Evolutionary conservation across 1,140 invertebrate genomes (phyloP).

Genomic region (Drosophila sucinea): DNA sequence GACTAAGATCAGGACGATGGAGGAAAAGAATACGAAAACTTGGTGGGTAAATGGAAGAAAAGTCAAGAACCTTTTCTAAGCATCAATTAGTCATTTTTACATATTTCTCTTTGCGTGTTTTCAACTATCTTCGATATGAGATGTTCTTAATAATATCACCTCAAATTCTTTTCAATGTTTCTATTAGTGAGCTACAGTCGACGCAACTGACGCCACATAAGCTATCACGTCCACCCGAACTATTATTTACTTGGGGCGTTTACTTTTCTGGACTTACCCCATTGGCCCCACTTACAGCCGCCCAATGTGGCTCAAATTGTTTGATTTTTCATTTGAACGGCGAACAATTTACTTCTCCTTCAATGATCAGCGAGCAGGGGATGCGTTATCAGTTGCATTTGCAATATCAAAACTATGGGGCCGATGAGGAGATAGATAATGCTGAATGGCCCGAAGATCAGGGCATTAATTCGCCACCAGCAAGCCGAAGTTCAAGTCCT

Average conservation of each 20-base stretch:
- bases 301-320: constrained; percentile 89
- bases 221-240: constrained; percentile 78
- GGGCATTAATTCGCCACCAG: constrained; percentile 62
- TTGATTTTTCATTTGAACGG: constrained; percentile 94
- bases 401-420: constrained; percentile 64
- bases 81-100: no score
- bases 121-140: background rate
- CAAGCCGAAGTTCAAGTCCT: constrained; percentile 62
- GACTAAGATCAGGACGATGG: constrained; percentile 30
- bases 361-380: constrained; percentile 65
- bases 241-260: constrained; percentile 92
- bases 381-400: constrained; percentile 62
- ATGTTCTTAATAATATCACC: background rate
- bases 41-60: background rate
- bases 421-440: constrained; percentile 38
- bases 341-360: constrained; percentile 91
- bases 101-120: no score
- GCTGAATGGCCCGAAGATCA: constrained; percentile 19
- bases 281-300: constrained; percentile 81
- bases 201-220: constrained; percentile 50
- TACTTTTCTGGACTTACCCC: constrained; percentile 92
- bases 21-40: background rate
- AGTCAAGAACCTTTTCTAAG: no score
- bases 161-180: constrained; percentile 11
- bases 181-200: constrained; percentile 31